phyloP scores from a whole-genome alignment of 1,140 invertebrate genomes.

The Heliconius melpomene region DNA sequence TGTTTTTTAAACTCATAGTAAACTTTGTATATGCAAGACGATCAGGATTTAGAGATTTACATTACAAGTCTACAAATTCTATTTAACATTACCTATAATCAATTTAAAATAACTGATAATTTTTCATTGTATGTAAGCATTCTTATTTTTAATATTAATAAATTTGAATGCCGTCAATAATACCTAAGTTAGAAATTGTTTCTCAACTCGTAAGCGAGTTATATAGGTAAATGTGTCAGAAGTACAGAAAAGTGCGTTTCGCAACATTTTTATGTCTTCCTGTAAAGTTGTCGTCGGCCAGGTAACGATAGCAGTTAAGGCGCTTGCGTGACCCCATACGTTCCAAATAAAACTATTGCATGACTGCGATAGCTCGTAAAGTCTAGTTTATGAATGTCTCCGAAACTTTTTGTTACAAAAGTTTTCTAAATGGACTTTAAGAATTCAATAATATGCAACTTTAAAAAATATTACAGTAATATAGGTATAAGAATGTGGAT shows the following conservation, averaged over 20 bases:
- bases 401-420: conserved; percentile 11
- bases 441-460: not conserved
- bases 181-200: not conserved
- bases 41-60: not conserved
- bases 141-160: not conserved
- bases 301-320: conserved; percentile 8
- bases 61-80: no score
- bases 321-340: conserved; percentile 14
- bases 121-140: not conserved
- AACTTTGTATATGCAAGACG: no score
- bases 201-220: not conserved
- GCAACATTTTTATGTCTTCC: conserved; percentile 12
- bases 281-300: conserved; percentile 13
- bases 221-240: not conserved
- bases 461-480: not conserved
- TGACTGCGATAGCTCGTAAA: conserved; percentile 18
- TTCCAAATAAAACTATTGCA: conserved; percentile 20
- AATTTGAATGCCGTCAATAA: not conserved
- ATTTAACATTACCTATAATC: not conserved
- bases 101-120: not conserved
- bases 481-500: not conserved
- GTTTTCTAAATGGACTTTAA: conserved; percentile 13
- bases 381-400: conserved; percentile 16
- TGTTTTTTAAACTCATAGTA: no score
- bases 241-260: conserved; percentile 1